phyloP scores from a whole-genome alignment of 1,140 invertebrate genomes.

The Drosophila littoralis region DNA sequence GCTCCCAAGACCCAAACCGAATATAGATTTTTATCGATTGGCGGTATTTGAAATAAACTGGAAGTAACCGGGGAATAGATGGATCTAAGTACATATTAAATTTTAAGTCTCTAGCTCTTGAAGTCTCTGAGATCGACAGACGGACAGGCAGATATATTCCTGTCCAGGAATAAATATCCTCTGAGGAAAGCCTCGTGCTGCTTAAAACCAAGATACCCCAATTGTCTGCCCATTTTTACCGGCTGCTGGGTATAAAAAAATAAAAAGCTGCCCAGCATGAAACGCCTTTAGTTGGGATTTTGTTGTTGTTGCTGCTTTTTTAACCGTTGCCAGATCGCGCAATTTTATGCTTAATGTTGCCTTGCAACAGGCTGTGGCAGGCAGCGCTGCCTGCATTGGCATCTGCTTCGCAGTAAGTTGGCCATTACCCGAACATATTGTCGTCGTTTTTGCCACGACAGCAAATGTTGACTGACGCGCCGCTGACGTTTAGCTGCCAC shows the following conservation, averaged over 20 bases:
- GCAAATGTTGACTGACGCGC: slow-evolving; percentile 39
- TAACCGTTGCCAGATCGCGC: slow-evolving; percentile 48
- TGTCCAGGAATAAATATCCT: no score
- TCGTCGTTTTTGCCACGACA: slow-evolving; percentile 17
- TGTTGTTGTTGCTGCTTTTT: background rate
- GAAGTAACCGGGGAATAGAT: no score
- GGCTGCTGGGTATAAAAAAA: background rate
- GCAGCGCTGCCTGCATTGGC: background rate
- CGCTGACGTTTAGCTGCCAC: slow-evolving; percentile 52
- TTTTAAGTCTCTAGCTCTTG: background rate
- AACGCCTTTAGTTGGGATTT: slow-evolving; percentile 30
- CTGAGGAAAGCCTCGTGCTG: no score
- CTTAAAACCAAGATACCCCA: background rate
- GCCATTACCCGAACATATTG: slow-evolving; percentile 26
- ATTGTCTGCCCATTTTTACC: background rate
- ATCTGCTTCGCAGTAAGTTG: slow-evolving; percentile 33
- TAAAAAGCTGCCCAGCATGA: slow-evolving; percentile 30
- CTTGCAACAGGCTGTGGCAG: slow-evolving; percentile 26
- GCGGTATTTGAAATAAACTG: background rate
- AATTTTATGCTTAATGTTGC: slow-evolving; percentile 58
- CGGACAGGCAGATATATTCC: no score
- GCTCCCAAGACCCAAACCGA: no score
- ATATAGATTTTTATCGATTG: background rate
- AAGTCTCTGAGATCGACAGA: no score
- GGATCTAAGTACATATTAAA: background rate